These are phyloP conservation scores for Capitulum mitella DNA, from an alignment of 2,888 invertebrate species.

Conservation along the genomic window DNA sequence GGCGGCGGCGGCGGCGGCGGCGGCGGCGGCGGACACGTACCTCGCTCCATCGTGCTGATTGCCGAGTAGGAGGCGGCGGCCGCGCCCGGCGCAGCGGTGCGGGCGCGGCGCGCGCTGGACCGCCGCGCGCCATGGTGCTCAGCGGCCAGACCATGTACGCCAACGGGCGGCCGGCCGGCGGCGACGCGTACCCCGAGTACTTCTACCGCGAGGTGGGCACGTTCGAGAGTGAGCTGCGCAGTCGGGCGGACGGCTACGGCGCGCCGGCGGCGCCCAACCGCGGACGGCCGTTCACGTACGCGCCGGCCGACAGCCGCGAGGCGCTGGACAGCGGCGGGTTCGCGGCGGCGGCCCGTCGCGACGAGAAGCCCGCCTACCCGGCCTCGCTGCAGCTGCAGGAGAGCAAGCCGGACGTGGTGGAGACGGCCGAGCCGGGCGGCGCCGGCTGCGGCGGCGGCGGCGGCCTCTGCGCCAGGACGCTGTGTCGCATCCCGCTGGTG, in stretches of 20 bases:
- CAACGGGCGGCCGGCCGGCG: background rate
- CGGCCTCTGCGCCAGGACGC: background rate
- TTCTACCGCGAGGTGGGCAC: slow-evolving; percentile 19
- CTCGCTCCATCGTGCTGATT: background rate
- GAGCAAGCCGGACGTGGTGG: slow-evolving; percentile 1
- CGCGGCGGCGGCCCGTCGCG: background rate
- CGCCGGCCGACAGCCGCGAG: background rate
- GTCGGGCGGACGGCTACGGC: slow-evolving; percentile 4
- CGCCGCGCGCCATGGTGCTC: slow-evolving; percentile 1
- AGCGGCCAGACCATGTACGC: slow-evolving; percentile 5
- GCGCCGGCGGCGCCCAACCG: background rate
- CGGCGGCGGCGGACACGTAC: too few species aligned
- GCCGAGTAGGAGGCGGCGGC: too few species aligned
- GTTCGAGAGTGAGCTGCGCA: slow-evolving; percentile 11
- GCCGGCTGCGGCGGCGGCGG: background rate
- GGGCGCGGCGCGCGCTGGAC: too few species aligned
- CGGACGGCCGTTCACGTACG: slow-evolving; percentile 5
- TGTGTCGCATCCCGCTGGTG: slow-evolving; percentile 27
- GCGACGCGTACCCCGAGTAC: background rate
- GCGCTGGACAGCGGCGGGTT: background rate
- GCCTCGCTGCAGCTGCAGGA: slow-evolving; percentile 11
- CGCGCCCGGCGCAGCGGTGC: too few species aligned
- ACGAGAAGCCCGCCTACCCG: background rate
- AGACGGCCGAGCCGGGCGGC: background rate
- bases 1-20: too few species aligned